phyloP scores from a whole-genome alignment of 2,797 vertebrate species.

The Sebastes trivittatus region DNA sequence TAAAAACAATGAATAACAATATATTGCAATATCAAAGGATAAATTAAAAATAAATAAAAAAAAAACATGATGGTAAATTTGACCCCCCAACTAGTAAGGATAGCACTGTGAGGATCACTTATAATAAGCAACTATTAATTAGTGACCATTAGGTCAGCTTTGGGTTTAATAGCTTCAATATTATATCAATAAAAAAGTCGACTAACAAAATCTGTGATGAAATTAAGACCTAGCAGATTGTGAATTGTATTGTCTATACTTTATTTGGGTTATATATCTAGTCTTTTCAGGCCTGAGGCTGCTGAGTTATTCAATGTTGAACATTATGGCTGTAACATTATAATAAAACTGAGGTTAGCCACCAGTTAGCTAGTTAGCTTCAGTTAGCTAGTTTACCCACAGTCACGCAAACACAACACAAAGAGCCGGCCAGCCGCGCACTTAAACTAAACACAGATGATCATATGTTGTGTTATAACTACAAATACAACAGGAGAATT shows the following conservation, averaged over 20 bases:
- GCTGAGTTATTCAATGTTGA: background rate
- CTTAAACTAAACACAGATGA: fast-evolving
- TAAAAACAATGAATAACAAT: too few species aligned
- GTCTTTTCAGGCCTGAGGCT: fast-evolving
- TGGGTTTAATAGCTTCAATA: background rate
- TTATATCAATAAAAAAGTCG: background rate
- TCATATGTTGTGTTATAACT: fast-evolving
- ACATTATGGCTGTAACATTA: background rate
- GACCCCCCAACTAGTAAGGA: background rate
- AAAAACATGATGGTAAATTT: background rate
- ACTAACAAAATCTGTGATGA: background rate
- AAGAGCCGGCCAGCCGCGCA: background rate
- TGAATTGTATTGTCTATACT: background rate
- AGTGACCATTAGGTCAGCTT: background rate
- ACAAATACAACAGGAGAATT: fast-evolving
- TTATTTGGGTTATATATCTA: too few species aligned
- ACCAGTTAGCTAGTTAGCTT: slow-evolving; percentile 11
- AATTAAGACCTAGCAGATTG: too few species aligned
- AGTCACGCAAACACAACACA: background rate
- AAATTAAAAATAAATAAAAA: too few species aligned
- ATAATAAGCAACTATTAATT: background rate
- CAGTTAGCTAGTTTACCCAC: background rate
- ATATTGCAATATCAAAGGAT: too few species aligned
- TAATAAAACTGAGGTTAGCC: background rate
- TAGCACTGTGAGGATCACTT: background rate